Percentiles rank a stretch among this genome's conserved stretches.
These are phyloP conservation scores for Tretioscincus oriximinensis DNA, from an alignment of 2,113 vertebrate genomes.

Conservation along the genomic window DNA sequence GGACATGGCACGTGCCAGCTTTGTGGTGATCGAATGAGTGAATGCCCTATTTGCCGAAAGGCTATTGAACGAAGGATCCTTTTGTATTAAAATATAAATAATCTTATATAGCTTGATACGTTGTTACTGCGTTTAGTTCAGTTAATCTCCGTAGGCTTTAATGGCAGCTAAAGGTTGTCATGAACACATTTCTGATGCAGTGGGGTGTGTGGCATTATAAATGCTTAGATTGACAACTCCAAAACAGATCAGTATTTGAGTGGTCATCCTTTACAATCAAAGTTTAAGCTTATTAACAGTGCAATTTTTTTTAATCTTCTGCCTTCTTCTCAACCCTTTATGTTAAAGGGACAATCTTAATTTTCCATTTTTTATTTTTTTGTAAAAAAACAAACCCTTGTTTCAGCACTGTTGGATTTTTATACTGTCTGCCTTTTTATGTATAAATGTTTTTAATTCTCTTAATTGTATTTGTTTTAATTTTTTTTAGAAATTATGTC, in stretches of 20 bases:
- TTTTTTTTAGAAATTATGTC: conserved; percentile 28
- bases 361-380: conserved; percentile 49
- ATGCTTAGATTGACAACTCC: conserved; percentile 53
- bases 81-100: conserved; percentile 80
- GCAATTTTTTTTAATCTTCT: conserved; percentile 1
- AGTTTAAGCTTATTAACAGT: conserved; percentile 51
- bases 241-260: conserved; percentile 64
- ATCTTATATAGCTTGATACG: conserved; percentile 35
- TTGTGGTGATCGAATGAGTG: conserved; percentile 98
- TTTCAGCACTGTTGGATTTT: conserved; percentile 44
- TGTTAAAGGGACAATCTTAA: conserved; percentile 57
- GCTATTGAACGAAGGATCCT: conserved; percentile 97
- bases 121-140: conserved; percentile 36
- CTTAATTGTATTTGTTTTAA: conserved; percentile 31
- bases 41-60: conserved; percentile 98
- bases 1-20: conserved; percentile 97
- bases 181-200: conserved; percentile 61
- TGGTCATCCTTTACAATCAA: conserved; percentile 48
- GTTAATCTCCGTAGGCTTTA: conserved; percentile 37
- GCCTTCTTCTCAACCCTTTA: conserved; percentile 21
- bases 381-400: conserved; percentile 31
- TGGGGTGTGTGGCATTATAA: conserved; percentile 55
- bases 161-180: conserved; percentile 47
- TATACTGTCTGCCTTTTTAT: conserved; percentile 41
- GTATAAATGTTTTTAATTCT: conserved; percentile 37